Conservation (phyloP, 1,140 invertebrate genomes). For the Dendrolimus punctatus region DNA sequence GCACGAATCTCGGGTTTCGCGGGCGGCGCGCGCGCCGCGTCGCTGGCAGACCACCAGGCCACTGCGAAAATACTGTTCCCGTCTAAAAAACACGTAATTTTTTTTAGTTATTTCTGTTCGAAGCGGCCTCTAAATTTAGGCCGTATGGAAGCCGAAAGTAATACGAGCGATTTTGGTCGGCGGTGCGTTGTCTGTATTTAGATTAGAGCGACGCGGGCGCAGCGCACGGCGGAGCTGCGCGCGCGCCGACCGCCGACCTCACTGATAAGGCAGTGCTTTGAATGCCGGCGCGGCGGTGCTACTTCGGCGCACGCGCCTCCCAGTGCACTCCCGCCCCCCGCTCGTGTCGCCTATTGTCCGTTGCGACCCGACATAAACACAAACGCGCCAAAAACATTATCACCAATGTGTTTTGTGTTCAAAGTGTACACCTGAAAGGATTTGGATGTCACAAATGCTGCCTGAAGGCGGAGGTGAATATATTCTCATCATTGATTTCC, state of each 20-base stretch:
- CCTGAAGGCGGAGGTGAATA: conserved; percentile 58
- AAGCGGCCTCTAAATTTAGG: conserved; percentile 67
- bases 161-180: conserved; percentile 63
- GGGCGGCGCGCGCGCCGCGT: conserved; percentile 22
- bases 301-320: conserved; percentile 1
- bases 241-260: conserved; percentile 17
- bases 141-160: conserved; percentile 65
- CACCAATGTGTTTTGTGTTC: conserved; percentile 7
- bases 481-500: conserved; percentile 8
- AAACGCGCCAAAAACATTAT: too few species aligned
- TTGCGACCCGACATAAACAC: too few species aligned
- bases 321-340: too few species aligned
- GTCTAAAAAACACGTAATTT: conserved; percentile 67
- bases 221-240: conserved; percentile 26
- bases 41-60: conserved; percentile 42
- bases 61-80: conserved; percentile 49
- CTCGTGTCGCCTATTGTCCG: too few species aligned
- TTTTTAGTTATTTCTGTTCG: conserved; percentile 62
- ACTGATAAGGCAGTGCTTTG: not conserved
- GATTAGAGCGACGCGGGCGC: conserved; percentile 46
- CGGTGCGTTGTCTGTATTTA: conserved; percentile 64
- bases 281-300: conserved; percentile 6
- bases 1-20: conserved; percentile 60
- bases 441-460: conserved; percentile 60
- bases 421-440: conserved; percentile 17